A percentile compares a stretch with the other conserved stretches of the same genome.
These are phyloP conservation scores for Hemiscyllium ocellatum DNA, from an alignment of 2,113 vertebrate species.

Conservation along the genomic window DNA sequence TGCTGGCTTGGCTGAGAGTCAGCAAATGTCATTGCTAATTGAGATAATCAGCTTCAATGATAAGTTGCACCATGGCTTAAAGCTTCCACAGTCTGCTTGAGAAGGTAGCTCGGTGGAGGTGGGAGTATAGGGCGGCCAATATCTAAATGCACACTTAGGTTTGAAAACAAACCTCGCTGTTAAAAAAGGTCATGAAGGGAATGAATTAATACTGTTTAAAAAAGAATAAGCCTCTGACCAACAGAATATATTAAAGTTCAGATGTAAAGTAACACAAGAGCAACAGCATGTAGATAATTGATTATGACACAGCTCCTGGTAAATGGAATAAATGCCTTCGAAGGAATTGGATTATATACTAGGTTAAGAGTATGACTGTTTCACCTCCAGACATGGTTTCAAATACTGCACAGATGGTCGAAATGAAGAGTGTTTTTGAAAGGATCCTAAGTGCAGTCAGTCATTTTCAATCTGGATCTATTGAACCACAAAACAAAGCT, in stretches of 20 bases:
- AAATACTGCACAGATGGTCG: neutral
- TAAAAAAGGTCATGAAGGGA: neutral
- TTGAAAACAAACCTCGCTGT: neutral
- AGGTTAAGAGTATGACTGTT: neutral
- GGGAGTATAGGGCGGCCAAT: neutral
- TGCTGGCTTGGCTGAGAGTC: neutral
- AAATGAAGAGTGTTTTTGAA: neutral
- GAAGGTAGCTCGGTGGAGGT: too few relatives aligned
- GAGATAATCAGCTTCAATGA: neutral
- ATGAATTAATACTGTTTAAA: neutral
- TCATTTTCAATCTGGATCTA: neutral
- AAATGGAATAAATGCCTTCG: neutral
- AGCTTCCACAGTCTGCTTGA: neutral
- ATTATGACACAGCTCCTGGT: neutral
- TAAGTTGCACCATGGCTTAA: neutral
- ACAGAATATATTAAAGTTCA: neutral
- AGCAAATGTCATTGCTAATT: neutral
- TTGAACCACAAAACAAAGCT: neutral
- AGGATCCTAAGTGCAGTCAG: neutral
- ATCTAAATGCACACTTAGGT: neutral
- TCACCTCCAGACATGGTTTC: neutral
- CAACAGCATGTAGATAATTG: conserved; percentile 24
- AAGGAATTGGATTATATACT: conserved; percentile 22
- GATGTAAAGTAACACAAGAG: neutral
- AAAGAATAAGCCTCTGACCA: neutral